Evolutionary conservation across 2,888 invertebrate genomes (phyloP), one percentile per base, ranked within the genome.

Genomic region (Chromoteleia sp.): DNA sequence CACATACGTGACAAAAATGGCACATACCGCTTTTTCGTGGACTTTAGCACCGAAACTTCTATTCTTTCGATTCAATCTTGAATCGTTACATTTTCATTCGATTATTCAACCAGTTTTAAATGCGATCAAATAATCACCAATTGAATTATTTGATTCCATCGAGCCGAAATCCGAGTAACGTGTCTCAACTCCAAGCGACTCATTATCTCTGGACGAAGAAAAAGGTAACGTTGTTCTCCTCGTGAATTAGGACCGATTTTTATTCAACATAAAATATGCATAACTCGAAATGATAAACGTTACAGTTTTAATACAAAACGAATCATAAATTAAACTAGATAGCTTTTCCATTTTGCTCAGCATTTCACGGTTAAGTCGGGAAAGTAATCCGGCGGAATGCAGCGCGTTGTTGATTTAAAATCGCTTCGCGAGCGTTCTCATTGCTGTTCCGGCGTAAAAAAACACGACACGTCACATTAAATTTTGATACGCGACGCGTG

Each of bases 391-490:
- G 25, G 14, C 21, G 17, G 48, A 33, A 21, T 58, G 56, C 36
- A 12, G 39, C 14, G 45, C n/a, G 45, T 63, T 33, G 45, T 43
- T 30, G 59, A 48, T 63, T 63, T 63, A 43, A 43, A 33, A 59
- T 43, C 25, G 14, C 14, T 25, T 58, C 36, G 41, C 41, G 14
- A 25, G 25, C 0, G 41, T 36, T 36, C 36, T 58, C 41, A 41
- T 58, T 58, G 25, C 25, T 41, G 30, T 25, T 25, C 14, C 14
- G 14, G 12, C 10, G 43, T 43, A 43, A 30, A 30, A 43, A 41
- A 59, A 43, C 29, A n/a, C 5, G 25, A 39, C n/a, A 39, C 41
- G 14, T 14, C 29, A 14, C 43, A 15, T 43, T 43, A 15, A 59
- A 41, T 15, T 43, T 29, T 59, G 43, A 41, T 41, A 2, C 3